These are phyloP conservation scores for Limulus polyphemus DNA, from an alignment of 2,888 invertebrate genomes.

Conservation along the genomic window DNA sequence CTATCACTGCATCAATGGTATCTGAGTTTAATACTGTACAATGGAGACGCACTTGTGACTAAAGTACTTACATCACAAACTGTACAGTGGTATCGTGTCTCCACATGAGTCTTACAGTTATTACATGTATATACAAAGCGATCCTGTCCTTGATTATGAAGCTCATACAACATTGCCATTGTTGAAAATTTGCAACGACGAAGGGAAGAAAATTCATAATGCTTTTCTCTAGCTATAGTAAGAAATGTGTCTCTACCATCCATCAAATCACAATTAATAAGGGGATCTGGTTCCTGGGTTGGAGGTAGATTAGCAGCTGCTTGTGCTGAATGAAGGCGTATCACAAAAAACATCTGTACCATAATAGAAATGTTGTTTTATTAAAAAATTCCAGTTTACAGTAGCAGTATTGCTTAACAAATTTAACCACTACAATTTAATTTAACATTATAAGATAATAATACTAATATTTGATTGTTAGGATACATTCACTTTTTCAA, in stretches of 20 bases:
- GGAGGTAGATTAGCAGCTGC: constrained; percentile 75
- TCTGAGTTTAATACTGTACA: too few species aligned
- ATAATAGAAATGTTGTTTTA: too few species aligned
- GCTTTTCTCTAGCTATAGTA: constrained; percentile 92
- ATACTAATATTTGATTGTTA: too few species aligned
- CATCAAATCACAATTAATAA: constrained; percentile 95
- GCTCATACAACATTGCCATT: constrained; percentile 91
- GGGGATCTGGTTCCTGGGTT: constrained; percentile 93
- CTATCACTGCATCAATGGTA: too few species aligned
- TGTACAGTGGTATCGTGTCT: constrained; percentile 93
- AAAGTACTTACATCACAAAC: constrained; percentile 71
- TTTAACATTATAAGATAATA: too few species aligned
- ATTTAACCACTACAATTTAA: too few species aligned
- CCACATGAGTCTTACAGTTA: constrained; percentile 86
- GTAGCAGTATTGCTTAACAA: too few species aligned
- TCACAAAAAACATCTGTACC: constrained; percentile 84
- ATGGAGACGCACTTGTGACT: too few species aligned
- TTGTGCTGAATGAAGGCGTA: constrained; percentile 89
- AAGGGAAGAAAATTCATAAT: constrained; percentile 94
- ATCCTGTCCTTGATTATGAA: constrained; percentile 96
- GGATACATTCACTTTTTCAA: too few species aligned
- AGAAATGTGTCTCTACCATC: constrained; percentile 98
- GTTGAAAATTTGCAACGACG: constrained; percentile 91
- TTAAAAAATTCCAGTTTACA: too few species aligned
- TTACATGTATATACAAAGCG: constrained; percentile 99